Percentiles rank a stretch among this genome's conserved stretches.
phyloP scores from a whole-genome alignment of 1,140 invertebrate genomes.

The Copidosoma floridanum region DNA sequence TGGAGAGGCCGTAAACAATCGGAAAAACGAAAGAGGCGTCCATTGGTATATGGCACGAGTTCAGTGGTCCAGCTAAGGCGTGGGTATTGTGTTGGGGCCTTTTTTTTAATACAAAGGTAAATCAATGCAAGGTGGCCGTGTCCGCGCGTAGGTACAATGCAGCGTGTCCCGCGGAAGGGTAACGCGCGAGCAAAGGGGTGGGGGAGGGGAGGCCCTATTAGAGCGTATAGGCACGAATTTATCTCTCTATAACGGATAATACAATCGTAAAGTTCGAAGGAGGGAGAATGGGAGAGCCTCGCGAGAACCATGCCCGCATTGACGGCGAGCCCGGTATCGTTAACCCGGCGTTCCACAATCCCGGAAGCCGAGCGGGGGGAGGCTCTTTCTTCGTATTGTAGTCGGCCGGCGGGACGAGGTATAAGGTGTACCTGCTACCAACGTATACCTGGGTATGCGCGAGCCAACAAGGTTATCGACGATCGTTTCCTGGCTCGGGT shows the following conservation, averaged over 20 bases:
- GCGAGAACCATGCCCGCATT: slow-evolving; percentile 24
- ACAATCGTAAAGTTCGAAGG: slow-evolving; percentile 46
- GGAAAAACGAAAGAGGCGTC: no score
- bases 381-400: not conserved
- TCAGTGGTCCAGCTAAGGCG: no score
- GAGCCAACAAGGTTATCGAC: slow-evolving; percentile 31
- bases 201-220: slow-evolving; percentile 44
- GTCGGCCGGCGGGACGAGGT: no score
- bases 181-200: no score
- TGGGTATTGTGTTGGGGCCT: slow-evolving; percentile 5
- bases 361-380: slow-evolving; percentile 35
- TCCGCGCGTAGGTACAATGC: no score
- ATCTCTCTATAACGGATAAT: slow-evolving; percentile 48
- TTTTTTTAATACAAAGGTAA: slow-evolving; percentile 22
- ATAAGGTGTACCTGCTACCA: not conserved
- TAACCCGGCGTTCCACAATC: slow-evolving; percentile 40
- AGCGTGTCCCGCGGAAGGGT: no score
- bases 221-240: slow-evolving; percentile 43
- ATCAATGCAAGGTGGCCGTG: slow-evolving; percentile 1
- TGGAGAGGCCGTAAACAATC: no score
- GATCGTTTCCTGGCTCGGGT: slow-evolving; percentile 27
- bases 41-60: no score
- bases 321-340: slow-evolving; percentile 29
- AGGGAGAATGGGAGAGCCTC: slow-evolving; percentile 37
- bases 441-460: not conserved